Base-by-base conservation (phyloP, 2,888 invertebrate species). In the Conistra vaccinii region DNA sequence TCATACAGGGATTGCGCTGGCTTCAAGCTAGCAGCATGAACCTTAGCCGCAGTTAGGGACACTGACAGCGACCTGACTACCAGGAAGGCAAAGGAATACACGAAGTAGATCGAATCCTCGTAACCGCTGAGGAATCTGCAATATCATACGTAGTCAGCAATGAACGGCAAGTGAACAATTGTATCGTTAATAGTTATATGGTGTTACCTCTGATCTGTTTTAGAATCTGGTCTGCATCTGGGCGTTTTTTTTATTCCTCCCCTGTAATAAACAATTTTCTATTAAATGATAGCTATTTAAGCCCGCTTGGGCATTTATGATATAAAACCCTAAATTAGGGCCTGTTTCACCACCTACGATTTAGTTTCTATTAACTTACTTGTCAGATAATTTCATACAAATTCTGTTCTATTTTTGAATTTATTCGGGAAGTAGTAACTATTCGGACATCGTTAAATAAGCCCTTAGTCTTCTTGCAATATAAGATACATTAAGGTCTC, bases 31-130 rank as follows among this genome's bases (percentile, higher is more conserved):
- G 97, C 97, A 32, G 97, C 96, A 85, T 97, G 95, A 0, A 97
- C 96, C 6, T 93, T 91, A 0, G 97, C 95, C 0, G 97, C 97
- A 58, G 92, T 88, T 70, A 97, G 87, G 0, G 97, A 97, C 0
- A 97, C 97, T 0, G 97, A 96, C 23, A 97, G 90, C 0, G 97
- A 97, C 74, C 98, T 94, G 12, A 95, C 89, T 62, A 98, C 92
- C 23, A 98, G 93, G 89, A 97, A 97, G 62, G 97, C 94, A 81
- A 98, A 97, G 0, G 98, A 98, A 88, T 96, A 97, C 76, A 97
- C 96, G 86, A 97, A 97, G 90, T 98, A 98, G 29, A 97, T 88
- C 20, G 97, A 95, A 84, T 97, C 97, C 77, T 97, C 94, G 80
- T 96, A 92, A 29, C 97, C 97, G 23, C 82, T 76, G 2, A 93